Conservation (phyloP, 2,888 invertebrate genomes). For the Junonia oenone region DNA sequence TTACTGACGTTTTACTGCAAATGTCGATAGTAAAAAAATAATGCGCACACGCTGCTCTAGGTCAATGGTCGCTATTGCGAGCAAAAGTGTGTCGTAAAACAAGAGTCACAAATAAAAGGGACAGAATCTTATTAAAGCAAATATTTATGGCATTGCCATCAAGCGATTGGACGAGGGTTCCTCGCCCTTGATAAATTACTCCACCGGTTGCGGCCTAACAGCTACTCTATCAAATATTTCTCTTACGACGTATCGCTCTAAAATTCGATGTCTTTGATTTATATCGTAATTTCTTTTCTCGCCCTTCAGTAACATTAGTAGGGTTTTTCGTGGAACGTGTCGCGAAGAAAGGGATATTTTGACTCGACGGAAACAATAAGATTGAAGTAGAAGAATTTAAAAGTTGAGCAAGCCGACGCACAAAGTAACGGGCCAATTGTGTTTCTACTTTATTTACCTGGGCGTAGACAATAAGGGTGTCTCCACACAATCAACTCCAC, state of each 20-base stretch:
- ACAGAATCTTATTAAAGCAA: conserved; percentile 78
- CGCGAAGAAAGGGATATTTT: conserved; percentile 7
- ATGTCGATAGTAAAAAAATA: conserved; percentile 55
- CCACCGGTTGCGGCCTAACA: conserved; percentile 61
- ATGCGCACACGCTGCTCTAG: conserved; percentile 56
- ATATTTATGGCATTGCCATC: conserved; percentile 78
- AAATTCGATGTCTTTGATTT: conserved; percentile 64
- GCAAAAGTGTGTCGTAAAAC: conserved; percentile 71
- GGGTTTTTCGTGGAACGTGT: background rate
- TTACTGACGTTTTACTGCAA: conserved; percentile 48
- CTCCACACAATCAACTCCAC: conserved; percentile 69
- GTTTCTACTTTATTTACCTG: conserved; percentile 71
- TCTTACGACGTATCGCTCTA: conserved; percentile 59
- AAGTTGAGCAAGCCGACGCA: conserved; percentile 64
- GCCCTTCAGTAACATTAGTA: background rate
- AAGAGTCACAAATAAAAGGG: conserved; percentile 68
- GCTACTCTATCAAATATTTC: conserved; percentile 65
- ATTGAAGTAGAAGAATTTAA: conserved; percentile 57
- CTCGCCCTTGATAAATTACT: conserved; percentile 73
- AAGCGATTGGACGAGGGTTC: conserved; percentile 75
- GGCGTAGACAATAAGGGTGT: conserved; percentile 70
- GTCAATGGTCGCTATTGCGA: conserved; percentile 52
- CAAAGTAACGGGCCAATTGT: conserved; percentile 57
- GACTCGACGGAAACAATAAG: conserved; percentile 34
- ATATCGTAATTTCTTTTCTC: conserved; percentile 32